A percentile compares a stretch with the other conserved stretches of the same genome.
Conservation (phyloP, 1,140 invertebrate species). For the Drosophila quadrilineata region DNA sequence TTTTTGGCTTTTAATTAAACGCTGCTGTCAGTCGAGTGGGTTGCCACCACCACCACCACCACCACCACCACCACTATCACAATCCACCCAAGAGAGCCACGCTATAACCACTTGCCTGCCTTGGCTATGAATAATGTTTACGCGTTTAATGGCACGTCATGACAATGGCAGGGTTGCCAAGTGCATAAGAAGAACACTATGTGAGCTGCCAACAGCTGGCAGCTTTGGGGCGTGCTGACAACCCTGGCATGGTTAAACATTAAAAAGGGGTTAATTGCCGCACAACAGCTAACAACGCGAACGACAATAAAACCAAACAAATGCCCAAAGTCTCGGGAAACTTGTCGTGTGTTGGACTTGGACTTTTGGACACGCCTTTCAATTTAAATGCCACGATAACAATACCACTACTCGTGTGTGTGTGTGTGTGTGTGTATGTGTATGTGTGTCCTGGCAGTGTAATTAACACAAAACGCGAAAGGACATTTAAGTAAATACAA, state of each 20-base stretch:
- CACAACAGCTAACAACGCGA: constrained; percentile 35
- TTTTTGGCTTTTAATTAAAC: constrained; percentile 56
- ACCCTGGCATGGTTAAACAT: constrained; percentile 18
- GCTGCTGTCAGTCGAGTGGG: constrained; percentile 40
- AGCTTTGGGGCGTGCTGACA: background rate
- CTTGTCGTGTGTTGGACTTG: constrained; percentile 27
- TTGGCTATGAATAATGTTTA: constrained; percentile 51
- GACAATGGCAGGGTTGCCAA: constrained; percentile 32
- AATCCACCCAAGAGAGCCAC: background rate
- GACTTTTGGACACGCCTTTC: constrained; percentile 55
- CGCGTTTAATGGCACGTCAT: constrained; percentile 31
- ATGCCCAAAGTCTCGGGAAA: constrained; percentile 15
- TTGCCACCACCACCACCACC: constrained; percentile 10
- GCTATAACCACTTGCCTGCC: background rate
- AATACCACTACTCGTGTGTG: background rate
- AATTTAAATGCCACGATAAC: constrained; percentile 58
- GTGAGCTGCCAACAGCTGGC: background rate
- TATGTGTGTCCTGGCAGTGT: constrained; percentile 34
- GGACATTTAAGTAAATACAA: constrained; percentile 55
- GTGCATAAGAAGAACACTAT: background rate
- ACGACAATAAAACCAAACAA: constrained; percentile 38
- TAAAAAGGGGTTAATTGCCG: constrained; percentile 56
- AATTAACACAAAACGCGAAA: constrained; percentile 63
- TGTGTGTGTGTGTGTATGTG: background rate
- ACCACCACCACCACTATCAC: background rate